Base-by-base conservation (phyloP, 2,888 invertebrate species). In the Polymixis lichenea region DNA sequence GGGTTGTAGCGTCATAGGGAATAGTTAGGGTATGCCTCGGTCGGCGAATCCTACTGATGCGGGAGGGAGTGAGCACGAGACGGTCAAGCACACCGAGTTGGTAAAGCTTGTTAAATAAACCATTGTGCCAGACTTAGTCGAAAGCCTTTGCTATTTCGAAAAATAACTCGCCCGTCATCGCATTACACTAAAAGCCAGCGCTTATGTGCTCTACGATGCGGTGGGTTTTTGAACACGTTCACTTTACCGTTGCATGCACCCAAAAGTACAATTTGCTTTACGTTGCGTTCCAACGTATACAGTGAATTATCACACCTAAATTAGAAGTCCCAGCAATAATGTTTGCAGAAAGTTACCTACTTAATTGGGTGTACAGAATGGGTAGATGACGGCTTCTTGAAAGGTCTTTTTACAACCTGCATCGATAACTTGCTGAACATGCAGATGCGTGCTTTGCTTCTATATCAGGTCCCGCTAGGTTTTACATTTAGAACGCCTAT, bases 401-500 rank as follows among this genome's bases (percentile, higher is more conserved):
- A 11, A 11, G 53, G 53, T 53, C 4, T n/a, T 55, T 55, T 55
- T 55, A n/a, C 55, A 55, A 55, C 55, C 56, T 25, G 25, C 17
- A 25, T 25, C 22, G 2, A 56, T 19, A 38, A 0, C 17, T 49
- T 32, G 8, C 19, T 67, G 32, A 6, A 49, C 19, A 17, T 17
- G 15, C 17, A 38, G 25, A 25, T 38, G 13, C 38, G 22, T 72
- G 55, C 38, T 73, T 80, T 19, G n/a, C 6, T 17, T 89, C 86
- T 87, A 92, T 83, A 76, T 92, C 73, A 83, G 56, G 86, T 90
- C 75, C 87, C 89, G 51, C 87, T 89, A 65, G 87, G 82, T 67
- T 90, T 91, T 77, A 75, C 91, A 92, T 60, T 83, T 85, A 66
- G 86, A 87, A 9, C 88, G 76, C n/a, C 86, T 88, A 55, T 91